phyloP scores from a whole-genome alignment of 2,888 invertebrate genomes.

The Ashinkailepas kermadecensis region DNA sequence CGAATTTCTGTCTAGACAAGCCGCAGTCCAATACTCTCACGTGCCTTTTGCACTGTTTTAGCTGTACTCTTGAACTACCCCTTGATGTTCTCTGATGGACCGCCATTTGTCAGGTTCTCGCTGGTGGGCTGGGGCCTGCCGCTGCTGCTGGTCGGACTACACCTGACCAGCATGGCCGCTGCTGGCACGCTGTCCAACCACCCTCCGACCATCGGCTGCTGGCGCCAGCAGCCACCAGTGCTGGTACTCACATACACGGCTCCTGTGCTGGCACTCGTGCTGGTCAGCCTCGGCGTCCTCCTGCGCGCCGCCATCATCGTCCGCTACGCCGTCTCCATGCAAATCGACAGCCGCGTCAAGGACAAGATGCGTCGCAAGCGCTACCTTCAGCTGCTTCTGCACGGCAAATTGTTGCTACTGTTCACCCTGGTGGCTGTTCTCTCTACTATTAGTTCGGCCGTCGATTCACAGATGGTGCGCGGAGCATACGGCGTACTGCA shows the following conservation, averaged over 20 bases:
- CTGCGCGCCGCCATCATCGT: slow-evolving; percentile 51
- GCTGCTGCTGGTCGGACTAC: slow-evolving; percentile 48
- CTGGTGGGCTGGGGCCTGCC: slow-evolving; percentile 60
- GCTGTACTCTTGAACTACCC: too few species aligned
- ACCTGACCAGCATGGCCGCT: slow-evolving; percentile 40
- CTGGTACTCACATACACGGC: slow-evolving; percentile 49
- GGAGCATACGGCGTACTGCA: slow-evolving; percentile 42
- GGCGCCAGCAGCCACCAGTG: slow-evolving; percentile 34
- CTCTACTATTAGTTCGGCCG: slow-evolving; percentile 35
- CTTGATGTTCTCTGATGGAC: too few species aligned
- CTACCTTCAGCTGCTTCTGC: slow-evolving; percentile 52
- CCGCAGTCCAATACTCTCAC: too few species aligned
- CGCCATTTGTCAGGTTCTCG: slow-evolving; percentile 40
- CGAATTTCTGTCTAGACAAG: too few species aligned
- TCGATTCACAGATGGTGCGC: slow-evolving; percentile 36
- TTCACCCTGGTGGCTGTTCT: slow-evolving; percentile 46
- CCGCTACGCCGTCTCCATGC: slow-evolving; percentile 53
- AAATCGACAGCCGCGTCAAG: slow-evolving; percentile 46
- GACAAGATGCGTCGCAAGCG: slow-evolving; percentile 54
- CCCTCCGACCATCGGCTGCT: background rate
- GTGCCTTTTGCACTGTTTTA: too few species aligned
- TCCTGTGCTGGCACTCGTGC: slow-evolving; percentile 46
- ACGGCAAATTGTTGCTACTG: slow-evolving; percentile 50
- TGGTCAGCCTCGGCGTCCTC: slow-evolving; percentile 47
- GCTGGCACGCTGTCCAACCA: background rate